A percentile compares a stretch with the other conserved stretches of the same genome.
These are phyloP conservation scores for Camponotus fellah DNA, from an alignment of 2,888 invertebrate species.

Conservation along the genomic window DNA sequence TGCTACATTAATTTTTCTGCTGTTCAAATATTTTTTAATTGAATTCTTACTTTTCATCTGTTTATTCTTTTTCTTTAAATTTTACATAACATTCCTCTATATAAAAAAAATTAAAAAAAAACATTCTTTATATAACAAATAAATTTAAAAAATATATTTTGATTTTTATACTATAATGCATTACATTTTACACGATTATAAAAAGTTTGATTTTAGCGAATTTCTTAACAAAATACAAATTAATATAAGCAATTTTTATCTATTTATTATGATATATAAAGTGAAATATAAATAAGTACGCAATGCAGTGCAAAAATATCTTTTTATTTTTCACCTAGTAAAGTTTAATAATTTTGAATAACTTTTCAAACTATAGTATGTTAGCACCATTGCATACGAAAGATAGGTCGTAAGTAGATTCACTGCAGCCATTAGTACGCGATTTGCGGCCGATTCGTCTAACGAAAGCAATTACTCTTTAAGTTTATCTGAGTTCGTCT, in stretches of 20 bases:
- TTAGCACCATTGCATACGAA: slow-evolving; percentile 28
- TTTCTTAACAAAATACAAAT: background rate
- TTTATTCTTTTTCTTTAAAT: background rate
- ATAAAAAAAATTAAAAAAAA: too few relatives aligned
- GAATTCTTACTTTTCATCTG: too few relatives aligned
- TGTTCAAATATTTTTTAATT: background rate
- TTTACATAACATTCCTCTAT: background rate
- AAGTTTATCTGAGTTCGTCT: slow-evolving; percentile 49
- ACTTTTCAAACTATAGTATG: slow-evolving; percentile 28
- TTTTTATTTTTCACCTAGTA: background rate
- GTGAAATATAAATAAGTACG: background rate
- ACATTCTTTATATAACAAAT: too few relatives aligned
- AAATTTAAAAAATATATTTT: background rate
- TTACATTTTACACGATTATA: background rate
- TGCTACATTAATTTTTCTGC: background rate
- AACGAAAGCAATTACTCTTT: slow-evolving; percentile 70
- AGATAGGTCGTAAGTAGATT: slow-evolving; percentile 26
- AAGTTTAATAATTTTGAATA: slow-evolving; percentile 11
- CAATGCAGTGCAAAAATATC: background rate
- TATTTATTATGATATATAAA: background rate
- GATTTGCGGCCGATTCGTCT: slow-evolving; percentile 64
- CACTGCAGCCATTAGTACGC: slow-evolving; percentile 54
- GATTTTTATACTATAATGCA: background rate
- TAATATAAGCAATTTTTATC: background rate
- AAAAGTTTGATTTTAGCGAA: background rate